Evolutionary conservation across 2,888 invertebrate genomes (phyloP).

Genomic region (Dioctria rufipes): DNA sequence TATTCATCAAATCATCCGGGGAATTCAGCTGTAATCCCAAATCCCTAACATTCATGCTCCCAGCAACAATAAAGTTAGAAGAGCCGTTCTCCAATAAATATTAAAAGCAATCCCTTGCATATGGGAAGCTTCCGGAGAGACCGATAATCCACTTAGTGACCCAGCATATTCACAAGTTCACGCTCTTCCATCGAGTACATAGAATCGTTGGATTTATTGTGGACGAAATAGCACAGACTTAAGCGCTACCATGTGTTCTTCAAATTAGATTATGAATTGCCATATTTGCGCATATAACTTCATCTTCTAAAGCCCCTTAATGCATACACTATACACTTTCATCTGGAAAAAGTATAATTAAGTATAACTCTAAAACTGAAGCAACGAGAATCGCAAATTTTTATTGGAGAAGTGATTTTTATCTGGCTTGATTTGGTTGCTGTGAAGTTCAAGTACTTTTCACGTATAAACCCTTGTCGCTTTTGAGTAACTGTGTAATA

Average conservation of each 20-base stretch:
- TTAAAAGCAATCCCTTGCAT: constrained; percentile 28
- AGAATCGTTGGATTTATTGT: background rate
- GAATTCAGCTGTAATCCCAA: constrained; percentile 7
- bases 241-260: constrained; percentile 41
- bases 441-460: background rate
- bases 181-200: background rate
- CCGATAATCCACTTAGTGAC: constrained; percentile 32
- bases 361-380: constrained; percentile 3
- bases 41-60: background rate
- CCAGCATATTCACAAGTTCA: background rate
- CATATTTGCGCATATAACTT: constrained; percentile 26
- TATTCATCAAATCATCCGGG: background rate
- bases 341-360: background rate
- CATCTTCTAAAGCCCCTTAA: background rate
- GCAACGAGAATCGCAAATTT: constrained; percentile 1
- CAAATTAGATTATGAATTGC: constrained; percentile 36
- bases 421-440: background rate
- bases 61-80: constrained; percentile 13
- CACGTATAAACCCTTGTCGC: too few relatives aligned
- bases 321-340: background rate
- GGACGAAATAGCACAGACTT: constrained; percentile 11
- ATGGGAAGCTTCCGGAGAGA: constrained; percentile 12
- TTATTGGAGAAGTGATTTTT: background rate
- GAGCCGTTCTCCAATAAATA: constrained; percentile 36
- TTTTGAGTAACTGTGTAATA: too few relatives aligned